Conservation (phyloP, 2,888 invertebrate species). For the Drosophila cracens region DNA sequence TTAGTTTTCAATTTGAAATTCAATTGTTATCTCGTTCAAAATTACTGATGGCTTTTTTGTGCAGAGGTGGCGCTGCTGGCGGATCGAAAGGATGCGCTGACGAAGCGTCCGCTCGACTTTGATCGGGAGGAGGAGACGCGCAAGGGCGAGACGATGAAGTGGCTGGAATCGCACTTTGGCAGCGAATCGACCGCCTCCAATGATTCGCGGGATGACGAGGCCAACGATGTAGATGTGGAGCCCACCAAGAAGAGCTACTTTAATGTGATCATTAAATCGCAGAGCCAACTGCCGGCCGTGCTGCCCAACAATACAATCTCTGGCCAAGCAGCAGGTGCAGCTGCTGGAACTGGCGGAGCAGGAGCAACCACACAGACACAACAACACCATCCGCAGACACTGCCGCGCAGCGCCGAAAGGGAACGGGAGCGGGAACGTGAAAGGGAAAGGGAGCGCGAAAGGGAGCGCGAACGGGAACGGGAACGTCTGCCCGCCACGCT, state of each 20-base stretch:
- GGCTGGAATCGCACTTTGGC: conserved; percentile 96
- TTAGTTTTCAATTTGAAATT: background rate
- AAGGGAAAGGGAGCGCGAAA: conserved; percentile 24
- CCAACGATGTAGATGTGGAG: conserved; percentile 86
- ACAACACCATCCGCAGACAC: conserved; percentile 27
- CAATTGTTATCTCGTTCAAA: background rate
- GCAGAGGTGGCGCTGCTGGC: conserved; percentile 84
- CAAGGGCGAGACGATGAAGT: conserved; percentile 95
- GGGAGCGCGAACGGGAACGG: conserved; percentile 76
- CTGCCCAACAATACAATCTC: background rate
- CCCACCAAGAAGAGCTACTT: conserved; percentile 91
- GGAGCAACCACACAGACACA: conserved; percentile 66
- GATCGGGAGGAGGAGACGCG: conserved; percentile 95
- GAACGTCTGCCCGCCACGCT: conserved; percentile 40
- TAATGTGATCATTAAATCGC: conserved; percentile 90
- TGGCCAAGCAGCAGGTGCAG: background rate
- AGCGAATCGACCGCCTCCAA: conserved; percentile 93
- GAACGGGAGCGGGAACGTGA: conserved; percentile 58
- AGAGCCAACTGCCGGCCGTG: conserved; percentile 50
- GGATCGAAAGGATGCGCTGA: conserved; percentile 92
- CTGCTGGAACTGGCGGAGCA: background rate
- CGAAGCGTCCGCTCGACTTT: conserved; percentile 92
- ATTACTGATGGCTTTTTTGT: background rate
- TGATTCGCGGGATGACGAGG: conserved; percentile 85
- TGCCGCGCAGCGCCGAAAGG: conserved; percentile 59